Conservation (phyloP, 2,888 invertebrate species). For the Carterocephalus palaemon region DNA sequence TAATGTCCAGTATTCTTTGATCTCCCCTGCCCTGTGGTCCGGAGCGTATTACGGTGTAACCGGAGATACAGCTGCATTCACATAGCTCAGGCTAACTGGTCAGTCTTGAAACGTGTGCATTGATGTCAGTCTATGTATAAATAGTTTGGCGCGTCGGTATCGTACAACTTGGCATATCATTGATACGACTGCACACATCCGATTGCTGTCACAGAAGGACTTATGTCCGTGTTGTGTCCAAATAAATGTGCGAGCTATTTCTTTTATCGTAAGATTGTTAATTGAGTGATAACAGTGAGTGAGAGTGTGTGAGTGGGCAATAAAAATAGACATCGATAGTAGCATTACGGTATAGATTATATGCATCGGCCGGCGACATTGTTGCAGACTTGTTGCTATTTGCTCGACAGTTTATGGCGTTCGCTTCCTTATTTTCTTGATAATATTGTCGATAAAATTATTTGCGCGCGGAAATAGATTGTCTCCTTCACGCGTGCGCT, state of each 20-base stretch:
- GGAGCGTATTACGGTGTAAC: no score
- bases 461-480: conserved; percentile 27
- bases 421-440: conserved; percentile 58
- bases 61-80: background rate
- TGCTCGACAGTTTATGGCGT: conserved; percentile 41
- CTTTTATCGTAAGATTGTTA: conserved; percentile 2
- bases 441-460: conserved; percentile 42
- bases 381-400: conserved; percentile 52
- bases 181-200: conserved; percentile 18
- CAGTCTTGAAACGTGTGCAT: conserved; percentile 29
- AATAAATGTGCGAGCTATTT: conserved; percentile 32
- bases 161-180: conserved; percentile 25
- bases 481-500: no score
- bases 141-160: conserved; percentile 51
- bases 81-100: conserved; percentile 41
- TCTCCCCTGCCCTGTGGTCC: conserved; percentile 25
- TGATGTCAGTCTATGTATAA: conserved; percentile 37
- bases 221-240: background rate
- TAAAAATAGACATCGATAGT: conserved; percentile 56
- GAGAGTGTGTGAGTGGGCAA: conserved; percentile 38
- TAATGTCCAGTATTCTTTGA: conserved; percentile 32
- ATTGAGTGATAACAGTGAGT: conserved; percentile 5
- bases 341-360: conserved; percentile 53
- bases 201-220: conserved; percentile 7
- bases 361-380: conserved; percentile 52